These are phyloP conservation scores for Rhynchophorus ferrugineus DNA, from an alignment of 1,140 invertebrate genomes.

Conservation along the genomic window DNA sequence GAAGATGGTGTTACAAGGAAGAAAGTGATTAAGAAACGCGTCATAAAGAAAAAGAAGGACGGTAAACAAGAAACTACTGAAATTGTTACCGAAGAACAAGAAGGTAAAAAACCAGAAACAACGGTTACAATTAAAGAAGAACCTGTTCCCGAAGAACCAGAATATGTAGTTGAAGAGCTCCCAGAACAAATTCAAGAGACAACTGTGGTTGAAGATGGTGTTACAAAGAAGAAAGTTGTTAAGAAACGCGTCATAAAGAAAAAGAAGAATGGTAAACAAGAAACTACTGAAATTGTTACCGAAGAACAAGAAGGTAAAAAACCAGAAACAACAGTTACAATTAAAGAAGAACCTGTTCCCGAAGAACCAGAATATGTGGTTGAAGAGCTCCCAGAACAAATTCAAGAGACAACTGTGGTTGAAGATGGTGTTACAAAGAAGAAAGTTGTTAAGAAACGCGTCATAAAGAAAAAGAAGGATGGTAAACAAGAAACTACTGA, in stretches of 20 bases:
- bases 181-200: constrained; percentile 29
- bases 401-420: constrained; percentile 28
- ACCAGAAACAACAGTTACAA: constrained; percentile 35
- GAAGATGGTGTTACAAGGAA: constrained; percentile 33
- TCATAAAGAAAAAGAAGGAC: constrained; percentile 37
- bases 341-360: constrained; percentile 31
- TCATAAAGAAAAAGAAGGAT: constrained; percentile 37
- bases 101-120: constrained; percentile 39
- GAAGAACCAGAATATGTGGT: constrained; percentile 13
- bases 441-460: constrained; percentile 32
- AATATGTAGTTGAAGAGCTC: constrained; percentile 34
- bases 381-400: constrained; percentile 36
- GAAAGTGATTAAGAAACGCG: constrained; percentile 32
- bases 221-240: constrained; percentile 29
- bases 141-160: constrained; percentile 24
- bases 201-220: constrained; percentile 28
- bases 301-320: constrained; percentile 38
- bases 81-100: constrained; percentile 37
- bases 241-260: constrained; percentile 36
- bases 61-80: constrained; percentile 36
- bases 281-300: constrained; percentile 35
- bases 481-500: constrained; percentile 36
- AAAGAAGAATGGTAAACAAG: constrained; percentile 35
- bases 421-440: constrained; percentile 33
- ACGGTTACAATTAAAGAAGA: constrained; percentile 37